Conservation (phyloP, 64 coral and sea anemone species). For the Hydrozoanthus tunicans region DNA sequence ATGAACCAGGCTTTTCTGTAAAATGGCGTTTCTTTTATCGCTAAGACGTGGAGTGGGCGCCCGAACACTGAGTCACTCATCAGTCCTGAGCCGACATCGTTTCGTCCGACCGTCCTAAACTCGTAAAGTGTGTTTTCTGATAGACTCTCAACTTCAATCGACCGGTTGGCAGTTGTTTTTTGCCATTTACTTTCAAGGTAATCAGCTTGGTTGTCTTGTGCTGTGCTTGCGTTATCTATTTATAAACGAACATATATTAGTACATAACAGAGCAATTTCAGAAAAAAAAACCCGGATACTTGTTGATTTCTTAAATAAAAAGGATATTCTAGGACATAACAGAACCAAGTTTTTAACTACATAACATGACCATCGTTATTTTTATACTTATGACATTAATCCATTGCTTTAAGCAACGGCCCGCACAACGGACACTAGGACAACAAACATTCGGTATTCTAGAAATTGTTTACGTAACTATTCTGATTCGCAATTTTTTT, state of each 20-base stretch:
- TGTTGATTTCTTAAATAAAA: background rate
- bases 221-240: background rate
- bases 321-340: background rate
- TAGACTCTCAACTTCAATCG: conserved; percentile 3
- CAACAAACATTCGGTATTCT: too few species aligned
- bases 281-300: too few species aligned
- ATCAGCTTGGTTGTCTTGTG: background rate
- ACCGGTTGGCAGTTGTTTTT: conserved; percentile 3
- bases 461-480: too few species aligned
- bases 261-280: background rate
- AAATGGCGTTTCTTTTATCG: background rate
- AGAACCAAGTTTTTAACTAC: background rate
- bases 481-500: too few species aligned
- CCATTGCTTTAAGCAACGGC: too few species aligned
- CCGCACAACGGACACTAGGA: too few species aligned
- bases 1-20: background rate
- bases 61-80: conserved; percentile 14
- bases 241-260: background rate
- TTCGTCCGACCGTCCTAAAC: background rate
- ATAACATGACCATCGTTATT: too few species aligned
- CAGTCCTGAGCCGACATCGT: background rate
- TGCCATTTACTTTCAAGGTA: conserved; percentile 16
- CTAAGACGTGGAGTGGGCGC: background rate
- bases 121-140: conserved; percentile 18
- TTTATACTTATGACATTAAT: too few species aligned